phyloP scores from a whole-genome alignment of 1,140 invertebrate species.

The Caerostris extrusa region DNA sequence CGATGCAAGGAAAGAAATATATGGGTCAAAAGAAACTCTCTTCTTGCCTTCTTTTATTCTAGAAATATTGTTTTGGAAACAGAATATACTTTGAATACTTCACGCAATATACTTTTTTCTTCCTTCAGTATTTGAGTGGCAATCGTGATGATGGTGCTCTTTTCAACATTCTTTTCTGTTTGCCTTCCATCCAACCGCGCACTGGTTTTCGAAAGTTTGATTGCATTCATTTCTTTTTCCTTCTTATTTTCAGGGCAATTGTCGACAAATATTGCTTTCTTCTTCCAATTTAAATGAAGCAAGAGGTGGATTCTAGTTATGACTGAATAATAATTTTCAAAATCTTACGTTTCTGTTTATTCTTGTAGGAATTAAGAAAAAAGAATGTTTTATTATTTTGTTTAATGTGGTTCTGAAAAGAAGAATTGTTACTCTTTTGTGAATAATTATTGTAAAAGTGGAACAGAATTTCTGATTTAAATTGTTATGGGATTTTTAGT shows the following conservation, averaged over 20 bases:
- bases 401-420: too few species aligned
- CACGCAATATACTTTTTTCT: neutral
- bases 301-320: neutral
- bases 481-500: too few species aligned
- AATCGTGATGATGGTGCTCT: too few species aligned
- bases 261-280: conserved; percentile 42
- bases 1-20: neutral
- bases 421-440: too few species aligned
- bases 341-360: neutral
- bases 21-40: conserved; percentile 9
- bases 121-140: neutral
- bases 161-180: neutral
- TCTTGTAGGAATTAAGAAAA: neutral
- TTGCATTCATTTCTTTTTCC: neutral
- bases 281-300: neutral
- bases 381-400: too few species aligned
- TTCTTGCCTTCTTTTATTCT: neutral
- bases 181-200: conserved; percentile 15
- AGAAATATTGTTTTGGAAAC: conserved; percentile 12
- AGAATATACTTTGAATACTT: neutral
- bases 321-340: neutral
- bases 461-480: too few species aligned
- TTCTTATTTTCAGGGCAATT: neutral
- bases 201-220: conserved; percentile 17
- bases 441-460: too few species aligned